Evolutionary conservation across 1,140 invertebrate species (phyloP).

Genomic region (Leptinotarsa defecta): DNA sequence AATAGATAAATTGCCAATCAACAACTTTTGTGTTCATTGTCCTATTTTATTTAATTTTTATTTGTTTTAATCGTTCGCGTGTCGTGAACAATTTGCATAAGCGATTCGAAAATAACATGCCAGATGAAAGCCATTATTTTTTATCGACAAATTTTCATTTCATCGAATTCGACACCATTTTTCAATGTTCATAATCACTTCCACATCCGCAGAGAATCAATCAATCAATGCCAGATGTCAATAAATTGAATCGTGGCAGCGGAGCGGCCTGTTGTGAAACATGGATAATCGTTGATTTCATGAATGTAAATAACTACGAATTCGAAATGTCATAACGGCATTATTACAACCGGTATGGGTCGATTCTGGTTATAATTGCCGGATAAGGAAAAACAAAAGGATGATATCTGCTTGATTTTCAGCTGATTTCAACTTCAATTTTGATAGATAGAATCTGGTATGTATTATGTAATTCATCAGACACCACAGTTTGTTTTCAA

Average conservation of each 20-base stretch:
- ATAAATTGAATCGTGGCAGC: slow-evolving; percentile 4
- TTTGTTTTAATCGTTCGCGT: no score
- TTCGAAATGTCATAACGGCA: not conserved
- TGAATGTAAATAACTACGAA: slow-evolving; percentile 1
- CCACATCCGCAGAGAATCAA: not conserved
- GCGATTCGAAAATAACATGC: not conserved
- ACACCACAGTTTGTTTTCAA: no score
- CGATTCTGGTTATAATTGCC: not conserved
- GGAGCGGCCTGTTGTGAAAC: not conserved
- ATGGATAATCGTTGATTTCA: not conserved
- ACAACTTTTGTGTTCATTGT: no score
- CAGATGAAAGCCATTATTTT: not conserved
- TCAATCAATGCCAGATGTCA: slow-evolving; percentile 8
- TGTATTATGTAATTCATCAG: no score
- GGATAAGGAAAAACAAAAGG: not conserved
- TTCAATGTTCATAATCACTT: not conserved
- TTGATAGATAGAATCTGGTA: no score
- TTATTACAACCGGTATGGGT: not conserved
- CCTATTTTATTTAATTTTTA: no score
- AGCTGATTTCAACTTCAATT: no score
- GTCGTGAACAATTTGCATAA: no score
- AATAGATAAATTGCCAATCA: no score
- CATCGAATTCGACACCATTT: not conserved
- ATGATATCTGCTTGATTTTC: no score
- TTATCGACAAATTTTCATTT: not conserved